Percentiles rank a stretch among this genome's conserved stretches.
Evolutionary conservation across 2,888 invertebrate species (phyloP).

Genomic region (Atethmia centrago): DNA sequence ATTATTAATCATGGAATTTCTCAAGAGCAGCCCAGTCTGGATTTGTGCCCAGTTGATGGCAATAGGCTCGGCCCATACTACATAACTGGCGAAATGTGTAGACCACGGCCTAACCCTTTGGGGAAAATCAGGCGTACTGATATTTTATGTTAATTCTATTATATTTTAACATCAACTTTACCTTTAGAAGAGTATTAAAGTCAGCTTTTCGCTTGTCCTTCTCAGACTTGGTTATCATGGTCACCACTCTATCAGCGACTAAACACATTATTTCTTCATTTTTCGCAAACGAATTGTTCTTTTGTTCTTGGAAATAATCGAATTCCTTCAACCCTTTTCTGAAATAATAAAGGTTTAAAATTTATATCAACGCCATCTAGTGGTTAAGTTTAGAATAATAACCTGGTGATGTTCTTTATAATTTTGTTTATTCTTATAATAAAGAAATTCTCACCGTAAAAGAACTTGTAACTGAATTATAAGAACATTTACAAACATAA

Average conservation of each 20-base stretch:
- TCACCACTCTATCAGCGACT: conserved; percentile 83
- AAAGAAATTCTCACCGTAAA: background rate
- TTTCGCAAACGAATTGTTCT: conserved; percentile 91
- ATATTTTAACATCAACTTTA: conserved; percentile 61
- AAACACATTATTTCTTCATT: conserved; percentile 88
- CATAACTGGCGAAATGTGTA: background rate
- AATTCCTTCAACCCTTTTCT: conserved; percentile 91
- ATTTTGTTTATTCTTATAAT: too few relatives aligned
- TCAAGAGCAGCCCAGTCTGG: too few relatives aligned
- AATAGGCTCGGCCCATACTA: too few relatives aligned
- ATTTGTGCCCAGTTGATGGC: too few relatives aligned
- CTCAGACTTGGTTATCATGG: conserved; percentile 76
- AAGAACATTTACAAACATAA: background rate
- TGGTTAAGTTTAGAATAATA: background rate
- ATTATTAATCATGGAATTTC: too few relatives aligned
- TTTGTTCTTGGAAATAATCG: conserved; percentile 95
- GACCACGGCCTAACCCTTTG: background rate
- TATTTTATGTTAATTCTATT: background rate
- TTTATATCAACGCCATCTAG: conserved; percentile 44
- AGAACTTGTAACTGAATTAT: background rate
- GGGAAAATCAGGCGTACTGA: background rate
- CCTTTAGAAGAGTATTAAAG: conserved; percentile 91
- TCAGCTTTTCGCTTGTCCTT: conserved; percentile 85
- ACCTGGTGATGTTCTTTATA: background rate
- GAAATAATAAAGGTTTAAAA: conserved; percentile 42